These are phyloP conservation scores for Circaetus gallicus DNA, from an alignment of 2,113 vertebrate genomes.

Conservation along the genomic window DNA sequence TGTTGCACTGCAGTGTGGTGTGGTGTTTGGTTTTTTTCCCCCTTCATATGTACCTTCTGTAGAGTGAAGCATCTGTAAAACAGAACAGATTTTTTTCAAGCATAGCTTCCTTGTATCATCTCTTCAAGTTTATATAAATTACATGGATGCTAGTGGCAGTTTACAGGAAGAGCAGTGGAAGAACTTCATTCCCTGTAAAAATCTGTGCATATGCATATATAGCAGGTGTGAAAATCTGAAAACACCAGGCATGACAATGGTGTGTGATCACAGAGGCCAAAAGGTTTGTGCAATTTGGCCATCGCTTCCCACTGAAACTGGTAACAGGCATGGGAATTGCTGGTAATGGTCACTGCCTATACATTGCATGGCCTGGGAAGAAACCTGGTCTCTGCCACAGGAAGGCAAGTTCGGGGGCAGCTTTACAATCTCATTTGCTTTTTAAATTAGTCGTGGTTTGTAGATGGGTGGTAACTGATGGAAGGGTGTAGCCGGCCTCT, in stretches of 20 bases:
- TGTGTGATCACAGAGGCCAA: background rate
- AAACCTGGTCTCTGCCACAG: background rate
- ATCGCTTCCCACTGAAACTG: background rate
- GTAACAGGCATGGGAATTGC: background rate
- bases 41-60: no score
- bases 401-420: background rate
- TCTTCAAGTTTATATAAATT: background rate
- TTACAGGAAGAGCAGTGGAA: background rate
- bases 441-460: background rate
- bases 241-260: fast-evolving
- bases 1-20: background rate
- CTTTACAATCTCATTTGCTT: background rate
- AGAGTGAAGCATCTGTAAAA: background rate
- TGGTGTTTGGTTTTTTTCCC: fast-evolving
- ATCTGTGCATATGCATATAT: background rate
- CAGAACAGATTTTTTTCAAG: background rate
- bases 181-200: background rate
- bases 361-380: background rate
- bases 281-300: background rate
- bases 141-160: background rate
- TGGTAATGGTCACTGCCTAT: background rate
- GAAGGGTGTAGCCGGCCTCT: background rate
- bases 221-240: background rate
- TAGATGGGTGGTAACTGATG: background rate
- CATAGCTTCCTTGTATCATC: background rate